These are phyloP conservation scores for Umimayanthus chanpuru DNA, from an alignment of 92 coral and sea anemone genomes.

Conservation along the genomic window DNA sequence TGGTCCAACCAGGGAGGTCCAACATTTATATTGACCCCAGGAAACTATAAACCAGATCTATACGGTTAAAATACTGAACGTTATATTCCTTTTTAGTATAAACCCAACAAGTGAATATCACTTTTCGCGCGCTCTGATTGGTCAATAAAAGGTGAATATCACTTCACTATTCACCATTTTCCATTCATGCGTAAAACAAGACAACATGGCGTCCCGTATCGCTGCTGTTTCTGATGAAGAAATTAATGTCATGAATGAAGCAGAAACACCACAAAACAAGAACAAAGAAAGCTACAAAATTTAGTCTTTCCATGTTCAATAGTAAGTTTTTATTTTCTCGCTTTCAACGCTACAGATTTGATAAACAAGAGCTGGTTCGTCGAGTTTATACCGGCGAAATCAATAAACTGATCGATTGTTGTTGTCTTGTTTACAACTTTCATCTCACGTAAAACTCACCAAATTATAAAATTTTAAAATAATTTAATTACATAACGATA, in stretches of 20 bases:
- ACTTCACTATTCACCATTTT: too few species aligned
- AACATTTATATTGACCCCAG: too few species aligned
- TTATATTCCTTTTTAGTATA: too few species aligned
- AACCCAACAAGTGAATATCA: too few species aligned
- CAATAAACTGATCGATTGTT: constrained; percentile 9
- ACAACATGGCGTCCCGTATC: too few species aligned
- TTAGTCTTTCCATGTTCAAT: constrained; percentile 25
- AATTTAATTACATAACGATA: constrained; percentile 25
- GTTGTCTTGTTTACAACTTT: constrained; percentile 27
- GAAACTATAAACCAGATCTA: too few species aligned
- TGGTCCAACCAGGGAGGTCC: too few species aligned
- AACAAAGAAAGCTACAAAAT: constrained; percentile 22
- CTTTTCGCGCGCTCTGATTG: too few species aligned
- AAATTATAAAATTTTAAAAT: constrained; percentile 14
- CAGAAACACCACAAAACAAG: constrained; percentile 19
- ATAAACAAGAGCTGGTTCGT: constrained; percentile 29
- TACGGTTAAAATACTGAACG: too few species aligned
- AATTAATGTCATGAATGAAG: constrained; percentile 14
- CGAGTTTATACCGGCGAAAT: constrained; percentile 24
- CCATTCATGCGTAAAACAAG: too few species aligned
- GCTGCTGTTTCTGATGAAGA: too few species aligned
- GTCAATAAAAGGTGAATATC: too few species aligned
- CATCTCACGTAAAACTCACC: constrained; percentile 16
- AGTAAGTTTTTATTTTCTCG: constrained; percentile 25
- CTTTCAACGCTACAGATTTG: constrained; percentile 29